Base-by-base conservation (phyloP, 2,113 vertebrate genomes). In the Panthera tigris region DNA sequence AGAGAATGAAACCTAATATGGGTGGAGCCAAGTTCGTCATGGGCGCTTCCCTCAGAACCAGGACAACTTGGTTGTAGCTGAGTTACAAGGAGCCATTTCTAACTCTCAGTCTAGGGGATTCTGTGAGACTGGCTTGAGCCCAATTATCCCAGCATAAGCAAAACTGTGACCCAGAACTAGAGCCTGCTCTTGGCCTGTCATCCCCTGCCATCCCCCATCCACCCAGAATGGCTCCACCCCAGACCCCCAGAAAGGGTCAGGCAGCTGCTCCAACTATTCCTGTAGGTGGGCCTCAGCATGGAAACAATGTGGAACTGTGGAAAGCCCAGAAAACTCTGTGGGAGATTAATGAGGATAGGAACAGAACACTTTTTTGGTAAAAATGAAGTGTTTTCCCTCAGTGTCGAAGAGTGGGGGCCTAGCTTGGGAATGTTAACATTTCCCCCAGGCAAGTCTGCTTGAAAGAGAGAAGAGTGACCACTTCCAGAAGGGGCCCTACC, bases 211-310 rank as follows among this genome's bases (percentile, higher is more conserved):
- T 65, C 36, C 88, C 71, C 74, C 52, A 87, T 55, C 73, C 89
- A 80, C 74, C 73, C 79, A 29, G 2, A 36, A 74, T 96, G 83
- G 68, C 93, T 93, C 96, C 41, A 96, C 18, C 66, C 61, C 41
- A 55, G 90, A 71, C 52, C 55, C 76, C 50, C 74, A 88, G 94
- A 96, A 97, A 96, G 97, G 90, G 84, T 98, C 93, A 98, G 84
- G 96, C 97, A 98, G 94, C 98, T 98, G 98, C 98, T 98, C 89
- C 97, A 99, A 96, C 73, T 95, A 74, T 98, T 97, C 73, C 98
- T 98, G 99, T 99, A 98, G 99, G 99, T 98, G 99, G 99, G 92
- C 36, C 96, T 97, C 97, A 98, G 98, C 98, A 98, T 61, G 99
- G 98, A 96, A 99, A 99, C 98, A 98, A 98, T 98, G 98, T 97